A percentile compares a stretch with the other conserved stretches of the same genome.
These are phyloP conservation scores for Nothoprocta perdicaria DNA, from an alignment of 2,113 vertebrate species.

Conservation along the genomic window DNA sequence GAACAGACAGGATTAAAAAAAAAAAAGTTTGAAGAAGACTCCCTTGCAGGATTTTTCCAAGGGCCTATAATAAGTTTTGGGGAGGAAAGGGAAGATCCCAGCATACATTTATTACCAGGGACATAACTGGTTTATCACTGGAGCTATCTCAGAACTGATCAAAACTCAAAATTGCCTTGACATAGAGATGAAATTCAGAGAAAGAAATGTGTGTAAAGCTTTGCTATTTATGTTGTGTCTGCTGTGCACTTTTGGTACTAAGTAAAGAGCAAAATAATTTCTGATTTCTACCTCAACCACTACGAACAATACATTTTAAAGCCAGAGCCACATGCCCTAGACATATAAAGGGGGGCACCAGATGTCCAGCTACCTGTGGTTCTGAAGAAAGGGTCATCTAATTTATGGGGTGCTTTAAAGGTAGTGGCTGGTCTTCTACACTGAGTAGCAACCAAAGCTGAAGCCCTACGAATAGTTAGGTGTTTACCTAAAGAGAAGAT, in stretches of 20 bases:
- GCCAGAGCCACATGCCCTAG: background rate
- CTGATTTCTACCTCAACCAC: background rate
- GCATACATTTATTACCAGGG: background rate
- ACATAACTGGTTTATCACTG: background rate
- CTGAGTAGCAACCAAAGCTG: background rate
- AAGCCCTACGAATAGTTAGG: background rate
- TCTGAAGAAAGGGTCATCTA: background rate
- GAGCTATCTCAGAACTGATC: background rate
- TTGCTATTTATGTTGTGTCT: background rate
- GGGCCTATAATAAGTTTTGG: constrained; percentile 7
- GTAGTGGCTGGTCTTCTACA: background rate
- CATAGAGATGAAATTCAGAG: background rate
- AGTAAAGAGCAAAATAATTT: background rate
- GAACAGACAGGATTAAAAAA: constrained; percentile 29
- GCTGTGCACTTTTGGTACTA: background rate
- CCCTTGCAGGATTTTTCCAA: constrained; percentile 9
- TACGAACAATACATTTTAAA: background rate
- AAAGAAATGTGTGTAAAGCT: background rate
- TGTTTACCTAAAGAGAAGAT: background rate
- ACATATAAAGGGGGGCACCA: background rate
- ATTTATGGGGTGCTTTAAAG: background rate
- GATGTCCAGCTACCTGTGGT: background rate
- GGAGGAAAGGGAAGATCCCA: background rate
- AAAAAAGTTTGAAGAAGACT: background rate
- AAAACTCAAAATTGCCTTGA: background rate